These are phyloP conservation scores for Eudyptes chrysolophus DNA, from an alignment of 2,113 vertebrate species.

Conservation along the genomic window DNA sequence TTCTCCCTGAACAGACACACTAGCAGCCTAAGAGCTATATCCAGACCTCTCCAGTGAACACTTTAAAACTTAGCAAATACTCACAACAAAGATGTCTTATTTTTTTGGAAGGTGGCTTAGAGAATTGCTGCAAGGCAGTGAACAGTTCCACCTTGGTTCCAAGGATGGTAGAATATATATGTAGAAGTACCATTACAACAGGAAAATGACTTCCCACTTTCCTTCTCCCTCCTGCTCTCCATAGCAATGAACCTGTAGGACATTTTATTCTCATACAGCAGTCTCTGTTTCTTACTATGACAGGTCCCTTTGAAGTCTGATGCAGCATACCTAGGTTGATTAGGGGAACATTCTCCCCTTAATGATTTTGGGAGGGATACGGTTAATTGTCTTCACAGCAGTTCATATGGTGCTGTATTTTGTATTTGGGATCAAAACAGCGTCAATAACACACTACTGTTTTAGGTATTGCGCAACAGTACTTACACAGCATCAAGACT, in stretches of 20 bases:
- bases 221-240: not conserved
- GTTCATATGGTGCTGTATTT: not conserved
- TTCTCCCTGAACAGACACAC: not conserved
- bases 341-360: not conserved
- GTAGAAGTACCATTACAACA: not conserved
- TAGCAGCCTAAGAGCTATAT: not conserved
- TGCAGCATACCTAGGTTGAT: not conserved
- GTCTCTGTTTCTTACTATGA: not conserved
- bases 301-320: not conserved
- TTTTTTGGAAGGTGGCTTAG: not conserved
- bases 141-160: not conserved
- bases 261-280: not conserved
- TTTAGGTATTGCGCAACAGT: not conserved
- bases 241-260: not conserved
- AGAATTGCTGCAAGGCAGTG: not conserved
- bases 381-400: not conserved
- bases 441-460: not conserved
- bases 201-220: not conserved
- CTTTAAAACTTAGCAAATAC: not conserved
- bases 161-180: not conserved
- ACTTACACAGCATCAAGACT: not conserved
- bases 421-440: not conserved
- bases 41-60: not conserved
- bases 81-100: not conserved
- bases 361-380: not conserved